phyloP scores from a whole-genome alignment of 2,888 invertebrate species.

The Trichogramma dendrolimi region DNA sequence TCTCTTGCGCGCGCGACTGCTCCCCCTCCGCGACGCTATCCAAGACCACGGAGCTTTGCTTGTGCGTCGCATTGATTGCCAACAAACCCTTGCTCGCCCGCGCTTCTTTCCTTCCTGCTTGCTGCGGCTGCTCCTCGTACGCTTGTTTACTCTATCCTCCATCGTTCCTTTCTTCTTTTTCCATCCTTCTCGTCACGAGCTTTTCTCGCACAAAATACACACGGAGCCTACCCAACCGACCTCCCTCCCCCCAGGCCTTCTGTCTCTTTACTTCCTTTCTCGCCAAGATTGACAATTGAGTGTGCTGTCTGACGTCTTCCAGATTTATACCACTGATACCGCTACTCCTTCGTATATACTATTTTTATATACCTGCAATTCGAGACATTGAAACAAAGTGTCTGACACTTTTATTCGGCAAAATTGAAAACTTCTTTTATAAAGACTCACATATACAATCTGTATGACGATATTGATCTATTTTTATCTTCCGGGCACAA shows the following conservation, averaged over 20 bases:
- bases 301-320: background rate
- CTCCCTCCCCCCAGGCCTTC: slow-evolving; percentile 17
- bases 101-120: slow-evolving; percentile 21
- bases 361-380: too few species aligned
- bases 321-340: too few species aligned
- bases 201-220: too few species aligned
- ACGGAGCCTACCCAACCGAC: too few species aligned
- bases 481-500: too few species aligned
- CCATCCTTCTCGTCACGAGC: background rate
- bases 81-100: slow-evolving; percentile 41
- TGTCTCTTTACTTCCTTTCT: slow-evolving; percentile 25
- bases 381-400: too few species aligned
- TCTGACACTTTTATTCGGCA: too few species aligned
- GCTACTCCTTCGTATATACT: too few species aligned
- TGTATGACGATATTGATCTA: too few species aligned
- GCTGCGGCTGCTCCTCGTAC: slow-evolving; percentile 10
- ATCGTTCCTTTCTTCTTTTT: slow-evolving; percentile 25
- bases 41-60: slow-evolving; percentile 46
- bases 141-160: slow-evolving; percentile 21
- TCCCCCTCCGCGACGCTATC: slow-evolving; percentile 38
- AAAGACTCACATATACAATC: too few species aligned
- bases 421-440: too few species aligned
- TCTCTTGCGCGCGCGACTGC: slow-evolving; percentile 28
- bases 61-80: slow-evolving; percentile 52
- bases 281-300: background rate